Base-by-base conservation (phyloP, 2,797 vertebrate species). In the Paedocypris micromegethes region DNA sequence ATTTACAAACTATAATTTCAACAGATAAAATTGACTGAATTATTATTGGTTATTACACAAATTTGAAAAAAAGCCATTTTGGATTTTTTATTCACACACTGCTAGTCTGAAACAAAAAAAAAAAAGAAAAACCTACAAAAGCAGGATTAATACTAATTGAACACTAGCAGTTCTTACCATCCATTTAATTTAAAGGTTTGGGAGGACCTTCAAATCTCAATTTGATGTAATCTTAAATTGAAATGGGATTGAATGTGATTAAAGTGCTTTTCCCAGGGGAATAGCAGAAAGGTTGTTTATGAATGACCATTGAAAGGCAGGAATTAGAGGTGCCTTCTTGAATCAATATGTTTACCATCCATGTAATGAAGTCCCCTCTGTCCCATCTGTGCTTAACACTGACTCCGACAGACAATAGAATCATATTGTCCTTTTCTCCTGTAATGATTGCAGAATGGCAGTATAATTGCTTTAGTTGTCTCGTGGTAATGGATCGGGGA, bases 301-400 rank as follows among this genome's bases (percentile, higher is more conserved):
- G 62, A 56, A 66, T 9, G 47, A 51, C 58, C 58, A 75, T 55
- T 64, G 48, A 37, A 59, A 71, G 73, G 68, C 62, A 73, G 54
- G 68, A 67, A 68, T 72, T 72, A 72, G 73, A 48, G 53, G 72
- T 7, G 67, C 53, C 60, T 40, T 23, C 9, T 48, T 53, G 48
- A 77, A 84, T 86, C 84, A 76, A 87, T 85, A 84, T 74, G 76
- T 43, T 77, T 78, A 75, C 71, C 52, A 69, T 65, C 75, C 77
- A 75, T 83, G 67, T 83, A 84, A 85, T 86, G 81, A 86, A 72
- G 77, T 80, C 72, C 64, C 60, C 75, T 64, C 65, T 56, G 46
- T 72, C 48, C 9, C 49, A 49, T 5, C 58, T 48, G 77, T 67
- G 52, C 40, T 50, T 57, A 51, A 54, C 39, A 51, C 8, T 56